Conservation (phyloP, 2,113 vertebrate genomes). For the Panthera uncia region DNA sequence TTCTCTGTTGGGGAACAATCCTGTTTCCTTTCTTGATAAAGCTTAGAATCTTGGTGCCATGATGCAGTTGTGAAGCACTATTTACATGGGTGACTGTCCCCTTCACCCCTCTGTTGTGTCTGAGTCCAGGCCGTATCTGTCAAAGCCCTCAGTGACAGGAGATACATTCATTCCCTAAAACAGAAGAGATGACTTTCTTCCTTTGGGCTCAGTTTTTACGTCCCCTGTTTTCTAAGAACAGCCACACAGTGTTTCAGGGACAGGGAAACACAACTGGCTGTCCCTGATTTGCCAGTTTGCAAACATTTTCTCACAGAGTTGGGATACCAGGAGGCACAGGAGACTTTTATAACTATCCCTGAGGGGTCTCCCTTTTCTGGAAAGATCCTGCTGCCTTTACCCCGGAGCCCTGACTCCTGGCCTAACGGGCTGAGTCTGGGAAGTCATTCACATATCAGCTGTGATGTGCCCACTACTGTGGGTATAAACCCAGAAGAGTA, state of each 20-base stretch:
- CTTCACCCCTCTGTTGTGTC: rapidly evolving
- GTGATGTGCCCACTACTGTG: background rate
- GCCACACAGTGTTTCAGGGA: background rate
- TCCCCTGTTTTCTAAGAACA: background rate
- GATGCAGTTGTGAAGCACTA: background rate
- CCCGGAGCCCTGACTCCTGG: background rate
- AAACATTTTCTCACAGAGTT: background rate
- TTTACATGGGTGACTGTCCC: background rate
- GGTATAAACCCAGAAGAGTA: background rate
- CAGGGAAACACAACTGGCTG: background rate
- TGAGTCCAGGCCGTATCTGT: background rate
- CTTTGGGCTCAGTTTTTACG: background rate
- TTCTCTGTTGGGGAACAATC: background rate
- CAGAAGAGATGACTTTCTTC: background rate
- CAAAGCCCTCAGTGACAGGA: background rate
- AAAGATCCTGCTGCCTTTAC: background rate
- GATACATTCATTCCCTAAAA: background rate
- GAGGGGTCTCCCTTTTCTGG: background rate
- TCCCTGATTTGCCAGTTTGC: background rate
- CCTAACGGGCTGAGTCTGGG: background rate
- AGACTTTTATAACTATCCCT: background rate
- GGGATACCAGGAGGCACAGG: background rate
- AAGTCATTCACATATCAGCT: background rate
- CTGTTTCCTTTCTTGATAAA: background rate
- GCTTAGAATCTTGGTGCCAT: background rate